Evolutionary conservation across 2,888 invertebrate genomes (phyloP), one percentile per base, ranked within the genome.

Genomic region (Hesperia comma): DNA sequence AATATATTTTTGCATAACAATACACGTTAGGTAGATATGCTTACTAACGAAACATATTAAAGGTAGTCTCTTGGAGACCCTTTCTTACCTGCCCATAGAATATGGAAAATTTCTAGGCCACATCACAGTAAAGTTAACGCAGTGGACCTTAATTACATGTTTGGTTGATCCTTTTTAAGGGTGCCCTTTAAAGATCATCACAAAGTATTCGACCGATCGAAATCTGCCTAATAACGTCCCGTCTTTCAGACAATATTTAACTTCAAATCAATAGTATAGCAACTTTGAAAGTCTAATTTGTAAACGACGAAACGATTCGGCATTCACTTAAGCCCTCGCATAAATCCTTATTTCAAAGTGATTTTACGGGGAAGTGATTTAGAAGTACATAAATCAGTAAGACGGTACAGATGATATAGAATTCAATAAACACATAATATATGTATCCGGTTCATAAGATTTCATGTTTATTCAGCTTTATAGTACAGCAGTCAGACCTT

Each of bases 81-180:
- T 40, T 26, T 56, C 10, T 37, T 46, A 37, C 37, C n/a, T 53
- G 8, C 33, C n/a, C 19, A 55, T 51, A 56, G 32, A 46, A 19
- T 46, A 63, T 46, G 79, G 76, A 80, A 80, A 79, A 81, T 81
- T 83, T 81, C 78, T 78, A 84, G 84, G 84, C 85, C 86, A 87
- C 82, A 82, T 87, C 85, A 86, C 77, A 81, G 79, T 71, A 81
- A 85, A 86, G 83, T 87, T 87, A 84, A 84, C 82, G 83, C 84
- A 81, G 79, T 76, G 78, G 79, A 76, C 80, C 82, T 84, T 87
- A 88, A 88, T 88, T 88, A 88, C 82, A 81, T 79, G 77, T 75
- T 81, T 81, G 81, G 80, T 79, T 76, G 75, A 74, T 57, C 82
- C 81, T 81, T 84, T 85, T 85, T 81, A 69, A 75, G 75, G 74